phyloP scores from a whole-genome alignment of 1,140 invertebrate genomes.

The Danaus plexippus region DNA sequence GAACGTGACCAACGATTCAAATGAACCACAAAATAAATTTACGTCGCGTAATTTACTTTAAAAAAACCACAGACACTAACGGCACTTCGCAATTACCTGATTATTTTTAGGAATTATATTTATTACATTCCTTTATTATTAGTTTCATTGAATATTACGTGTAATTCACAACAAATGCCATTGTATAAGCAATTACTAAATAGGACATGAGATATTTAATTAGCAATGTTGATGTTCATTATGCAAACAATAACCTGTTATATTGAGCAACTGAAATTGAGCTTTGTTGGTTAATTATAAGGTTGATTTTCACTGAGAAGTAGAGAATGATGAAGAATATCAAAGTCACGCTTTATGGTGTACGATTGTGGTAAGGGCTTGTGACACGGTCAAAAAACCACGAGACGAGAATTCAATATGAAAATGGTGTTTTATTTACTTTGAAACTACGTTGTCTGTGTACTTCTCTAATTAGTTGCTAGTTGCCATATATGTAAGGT shows the following conservation, averaged over 20 bases:
- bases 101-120: background rate
- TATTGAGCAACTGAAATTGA: slow-evolving; percentile 12
- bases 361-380: slow-evolving; percentile 32
- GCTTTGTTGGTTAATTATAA: slow-evolving; percentile 13
- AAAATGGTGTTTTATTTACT: too few relatives aligned
- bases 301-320: slow-evolving; percentile 18
- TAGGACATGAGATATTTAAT: background rate
- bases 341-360: slow-evolving; percentile 40
- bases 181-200: slow-evolving; percentile 2
- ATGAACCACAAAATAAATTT: slow-evolving; percentile 18
- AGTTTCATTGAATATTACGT: background rate
- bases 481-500: too few relatives aligned
- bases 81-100: slow-evolving; percentile 5
- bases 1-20: slow-evolving; percentile 7
- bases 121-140: background rate
- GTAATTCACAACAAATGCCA: background rate
- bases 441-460: too few relatives aligned
- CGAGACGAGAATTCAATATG: too few relatives aligned
- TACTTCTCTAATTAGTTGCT: too few relatives aligned
- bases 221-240: slow-evolving; percentile 10
- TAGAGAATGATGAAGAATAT: slow-evolving; percentile 26
- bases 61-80: slow-evolving; percentile 15
- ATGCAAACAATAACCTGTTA: slow-evolving; percentile 19
- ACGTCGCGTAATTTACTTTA: slow-evolving; percentile 15
- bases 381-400: slow-evolving; percentile 12